Percentiles rank a stretch among this genome's conserved stretches.
These are phyloP conservation scores for Hyaena hyaena DNA, from an alignment of 2,113 vertebrate species.

Conservation along the genomic window DNA sequence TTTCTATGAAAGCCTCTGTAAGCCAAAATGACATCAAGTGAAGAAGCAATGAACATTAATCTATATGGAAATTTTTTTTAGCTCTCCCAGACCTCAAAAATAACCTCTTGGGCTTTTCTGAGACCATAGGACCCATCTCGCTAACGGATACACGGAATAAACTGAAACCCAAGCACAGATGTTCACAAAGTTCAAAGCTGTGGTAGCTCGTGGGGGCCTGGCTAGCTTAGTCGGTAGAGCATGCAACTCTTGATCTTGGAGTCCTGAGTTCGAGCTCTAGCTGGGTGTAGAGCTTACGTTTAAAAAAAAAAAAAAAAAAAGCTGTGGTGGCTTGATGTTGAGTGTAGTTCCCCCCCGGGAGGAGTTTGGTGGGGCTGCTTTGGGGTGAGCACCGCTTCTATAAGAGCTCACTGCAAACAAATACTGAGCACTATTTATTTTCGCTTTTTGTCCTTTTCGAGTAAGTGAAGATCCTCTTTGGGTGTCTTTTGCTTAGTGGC, in stretches of 20 bases:
- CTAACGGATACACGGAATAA: not conserved
- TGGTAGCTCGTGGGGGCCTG: not conserved
- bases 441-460: not conserved
- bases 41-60: not conserved
- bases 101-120: not conserved
- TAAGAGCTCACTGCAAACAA: not conserved
- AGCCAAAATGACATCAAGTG: not conserved
- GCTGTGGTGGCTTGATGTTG: not conserved
- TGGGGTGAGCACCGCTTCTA: not conserved
- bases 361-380: not conserved
- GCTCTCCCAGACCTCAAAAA: not conserved
- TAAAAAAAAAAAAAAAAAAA: not conserved
- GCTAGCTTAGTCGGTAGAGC: not conserved
- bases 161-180: not conserved
- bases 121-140: not conserved
- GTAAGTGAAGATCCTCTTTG: not conserved
- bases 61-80: not conserved
- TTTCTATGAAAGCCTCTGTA: not conserved
- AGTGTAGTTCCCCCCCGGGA: not conserved
- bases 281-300: not conserved
- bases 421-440: not conserved
- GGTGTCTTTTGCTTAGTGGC: not conserved
- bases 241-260: not conserved
- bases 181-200: not conserved
- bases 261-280: not conserved